These are phyloP conservation scores for Apus apus DNA, from an alignment of 2,113 vertebrate species.

Conservation along the genomic window DNA sequence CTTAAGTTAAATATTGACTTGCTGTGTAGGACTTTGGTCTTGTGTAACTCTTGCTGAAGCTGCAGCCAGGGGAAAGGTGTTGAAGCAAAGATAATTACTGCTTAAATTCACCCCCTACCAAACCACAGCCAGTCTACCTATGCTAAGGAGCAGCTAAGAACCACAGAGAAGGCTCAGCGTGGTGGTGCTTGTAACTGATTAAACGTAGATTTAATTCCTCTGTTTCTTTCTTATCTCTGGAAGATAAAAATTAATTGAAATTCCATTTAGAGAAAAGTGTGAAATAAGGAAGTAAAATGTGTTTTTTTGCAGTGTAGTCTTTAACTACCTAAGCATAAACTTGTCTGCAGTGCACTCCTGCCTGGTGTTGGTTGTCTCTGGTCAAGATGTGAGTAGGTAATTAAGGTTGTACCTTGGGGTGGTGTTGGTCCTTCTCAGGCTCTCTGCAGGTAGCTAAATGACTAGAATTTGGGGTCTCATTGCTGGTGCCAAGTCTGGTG, in stretches of 20 bases:
- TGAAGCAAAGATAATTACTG: neutral
- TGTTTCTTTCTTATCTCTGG: neutral
- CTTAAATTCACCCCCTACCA: neutral
- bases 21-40: slow-evolving; percentile 28
- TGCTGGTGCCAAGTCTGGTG: neutral
- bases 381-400: neutral
- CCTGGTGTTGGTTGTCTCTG: neutral
- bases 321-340: neutral
- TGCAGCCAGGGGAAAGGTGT: neutral
- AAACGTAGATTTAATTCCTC: neutral
- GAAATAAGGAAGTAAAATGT: neutral
- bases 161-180: neutral
- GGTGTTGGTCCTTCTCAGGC: neutral
- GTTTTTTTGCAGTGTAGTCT: neutral
- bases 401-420: neutral
- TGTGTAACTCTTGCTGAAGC: neutral
- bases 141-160: too few species aligned
- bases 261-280: neutral
- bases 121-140: neutral
- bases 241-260: neutral
- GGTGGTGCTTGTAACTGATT: neutral
- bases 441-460: neutral
- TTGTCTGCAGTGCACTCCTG: fast-evolving
- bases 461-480: neutral
- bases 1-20: slow-evolving; percentile 58